Base-by-base conservation (phyloP, 1,140 invertebrate genomes). In the Drosophila repletoides region DNA sequence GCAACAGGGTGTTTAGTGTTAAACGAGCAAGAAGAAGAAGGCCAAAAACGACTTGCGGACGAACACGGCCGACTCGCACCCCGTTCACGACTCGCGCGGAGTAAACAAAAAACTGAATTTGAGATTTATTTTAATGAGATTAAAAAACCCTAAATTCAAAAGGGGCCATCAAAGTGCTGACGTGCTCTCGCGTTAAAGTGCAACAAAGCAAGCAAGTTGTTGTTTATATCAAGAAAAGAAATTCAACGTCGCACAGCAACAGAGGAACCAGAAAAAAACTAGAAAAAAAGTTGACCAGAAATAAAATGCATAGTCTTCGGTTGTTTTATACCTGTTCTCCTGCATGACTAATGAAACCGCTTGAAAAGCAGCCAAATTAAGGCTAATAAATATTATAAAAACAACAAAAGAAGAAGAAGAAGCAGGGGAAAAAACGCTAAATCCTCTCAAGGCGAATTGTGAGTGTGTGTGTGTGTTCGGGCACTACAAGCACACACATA, bases 281-380 rank as follows among this genome's bases (percentile, higher is more conserved):
- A 29, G 15, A 36, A 51, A 67, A 67, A 66, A 53, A 53, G 31
- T 59, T 48, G 24, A 33, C 52, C 41, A 60, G 43, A 66, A 66
- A 66, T 60, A 66, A 60, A n/a, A 66, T 28, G 36, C 63, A 33
- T 49, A 51, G 28, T 41, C 26, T 59, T n/a, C n/a, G n/a, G 53
- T 61, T 59, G n/a, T 68, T 65, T 77, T 69, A 73, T 73, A 64
- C 77, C 72, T 76, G 63, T 48, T n/a, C n/a, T n/a, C 45, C 17
- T 53, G 79, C 79, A 77, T 81, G 77, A 81, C 79, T 81, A 81
- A 77, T 70, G 73, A 77, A 65, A 71, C 67, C 59, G 40, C 60
- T 59, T 45, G 17, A 29, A n/a, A n/a, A n/a, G n/a, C n/a, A n/a
- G 31, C 51, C 71, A 65, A 83, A 46, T 40, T 53, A 68, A 64